A percentile compares a stretch with the other conserved stretches of the same genome.
These are phyloP conservation scores for Caranx melampygus DNA, from an alignment of 2,113 vertebrate genomes.

Conservation along the genomic window DNA sequence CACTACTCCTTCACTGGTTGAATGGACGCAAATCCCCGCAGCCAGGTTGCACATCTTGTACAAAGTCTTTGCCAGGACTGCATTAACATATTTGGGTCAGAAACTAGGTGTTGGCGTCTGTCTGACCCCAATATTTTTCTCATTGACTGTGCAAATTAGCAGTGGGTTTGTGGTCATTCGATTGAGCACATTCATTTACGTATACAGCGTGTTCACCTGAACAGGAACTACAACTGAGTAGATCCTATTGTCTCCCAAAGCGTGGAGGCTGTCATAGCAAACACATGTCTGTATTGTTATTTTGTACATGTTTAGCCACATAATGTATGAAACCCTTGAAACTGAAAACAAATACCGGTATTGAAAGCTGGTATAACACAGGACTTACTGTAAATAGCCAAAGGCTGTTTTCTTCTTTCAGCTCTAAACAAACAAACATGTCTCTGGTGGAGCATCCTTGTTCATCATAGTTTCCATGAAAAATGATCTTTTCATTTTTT, in stretches of 20 bases:
- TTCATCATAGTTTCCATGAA: neutral
- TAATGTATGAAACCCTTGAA: neutral
- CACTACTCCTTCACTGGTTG: neutral
- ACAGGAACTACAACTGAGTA: neutral
- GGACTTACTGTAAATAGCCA: neutral
- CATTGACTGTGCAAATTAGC: neutral
- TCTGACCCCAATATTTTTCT: neutral
- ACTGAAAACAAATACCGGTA: neutral
- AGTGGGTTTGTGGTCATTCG: neutral
- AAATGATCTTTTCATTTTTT: neutral
- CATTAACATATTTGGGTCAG: neutral
- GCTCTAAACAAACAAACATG: conserved; percentile 7
- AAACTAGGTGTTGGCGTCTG: neutral
- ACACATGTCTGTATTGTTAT: neutral
- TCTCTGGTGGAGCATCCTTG: neutral
- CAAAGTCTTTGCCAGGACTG: neutral
- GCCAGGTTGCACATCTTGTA: neutral
- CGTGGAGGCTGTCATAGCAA: too few relatives aligned
- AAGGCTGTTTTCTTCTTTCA: neutral
- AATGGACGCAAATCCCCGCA: neutral
- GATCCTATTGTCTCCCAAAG: neutral
- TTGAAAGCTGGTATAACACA: neutral
- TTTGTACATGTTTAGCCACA: neutral
- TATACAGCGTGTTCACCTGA: neutral
- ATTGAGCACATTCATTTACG: neutral